These are phyloP conservation scores for Pseudonaja textilis DNA, from an alignment of 2,113 vertebrate species.

Conservation along the genomic window DNA sequence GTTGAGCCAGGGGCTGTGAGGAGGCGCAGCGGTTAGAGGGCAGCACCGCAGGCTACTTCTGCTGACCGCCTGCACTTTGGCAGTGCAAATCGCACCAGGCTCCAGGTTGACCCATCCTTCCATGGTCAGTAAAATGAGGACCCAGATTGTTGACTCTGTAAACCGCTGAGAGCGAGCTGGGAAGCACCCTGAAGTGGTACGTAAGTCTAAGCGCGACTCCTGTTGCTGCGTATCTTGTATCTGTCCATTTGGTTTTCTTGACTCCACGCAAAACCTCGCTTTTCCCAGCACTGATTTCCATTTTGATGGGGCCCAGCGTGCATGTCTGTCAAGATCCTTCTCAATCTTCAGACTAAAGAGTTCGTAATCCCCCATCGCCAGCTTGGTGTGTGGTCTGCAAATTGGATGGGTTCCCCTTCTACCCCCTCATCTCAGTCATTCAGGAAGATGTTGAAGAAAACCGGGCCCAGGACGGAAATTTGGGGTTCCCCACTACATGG, in stretches of 20 bases:
- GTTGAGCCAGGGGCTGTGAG: no score
- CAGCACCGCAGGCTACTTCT: no score
- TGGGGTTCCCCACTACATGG: not conserved
- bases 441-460: not conserved
- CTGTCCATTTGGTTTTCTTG: not conserved
- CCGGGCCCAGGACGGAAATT: no score
- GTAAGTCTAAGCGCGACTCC: no score
- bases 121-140: no score
- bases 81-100: no score
- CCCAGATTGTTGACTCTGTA: no score
- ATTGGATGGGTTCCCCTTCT: not conserved
- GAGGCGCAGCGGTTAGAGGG: no score
- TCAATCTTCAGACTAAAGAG: not conserved
- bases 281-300: not conserved
- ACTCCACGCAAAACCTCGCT: not conserved
- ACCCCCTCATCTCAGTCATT: not conserved
- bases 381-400: not conserved
- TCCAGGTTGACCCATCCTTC: no score
- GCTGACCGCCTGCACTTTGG: no score
- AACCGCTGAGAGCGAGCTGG: no score
- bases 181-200: no score
- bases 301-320: not conserved
- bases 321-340: not conserved
- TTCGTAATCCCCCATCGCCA: not conserved
- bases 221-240: not conserved